phyloP scores from a whole-genome alignment of 2,797 vertebrate species.

The Gymnocypris eckloni region DNA sequence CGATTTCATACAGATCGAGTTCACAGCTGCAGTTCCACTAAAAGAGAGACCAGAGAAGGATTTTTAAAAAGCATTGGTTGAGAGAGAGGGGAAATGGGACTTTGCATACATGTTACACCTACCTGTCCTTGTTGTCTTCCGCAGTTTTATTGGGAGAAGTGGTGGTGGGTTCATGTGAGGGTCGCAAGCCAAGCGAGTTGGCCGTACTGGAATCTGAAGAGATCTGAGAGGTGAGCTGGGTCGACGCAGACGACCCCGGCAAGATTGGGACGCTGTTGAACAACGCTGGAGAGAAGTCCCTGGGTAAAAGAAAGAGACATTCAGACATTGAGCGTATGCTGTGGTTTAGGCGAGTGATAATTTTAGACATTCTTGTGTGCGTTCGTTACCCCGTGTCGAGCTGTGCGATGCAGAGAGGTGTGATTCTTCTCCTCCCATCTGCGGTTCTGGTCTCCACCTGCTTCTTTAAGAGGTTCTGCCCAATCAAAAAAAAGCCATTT shows the following conservation, averaged over 20 bases:
- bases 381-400: conserved; percentile 91
- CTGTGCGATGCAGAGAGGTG: conserved; percentile 96
- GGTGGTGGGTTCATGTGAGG: conserved; percentile 81
- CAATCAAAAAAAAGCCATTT: background rate
- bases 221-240: conserved; percentile 89
- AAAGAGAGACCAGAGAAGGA: background rate
- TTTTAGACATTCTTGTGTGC: conserved; percentile 33
- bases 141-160: conserved; percentile 79
- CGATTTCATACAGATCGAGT: conserved; percentile 74
- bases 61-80: too few species aligned
- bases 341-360: background rate
- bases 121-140: conserved; percentile 91
- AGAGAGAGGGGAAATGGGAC: background rate
- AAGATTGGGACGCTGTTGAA: conserved; percentile 98
- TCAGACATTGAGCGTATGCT: background rate
- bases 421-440: conserved; percentile 94
- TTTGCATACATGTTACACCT: background rate
- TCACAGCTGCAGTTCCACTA: conserved; percentile 66
- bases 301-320: conserved; percentile 61
- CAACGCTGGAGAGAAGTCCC: conserved; percentile 97
- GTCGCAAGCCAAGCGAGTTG: conserved; percentile 83
- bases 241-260: conserved; percentile 91
- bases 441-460: conserved; percentile 97
- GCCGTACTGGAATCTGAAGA: conserved; percentile 87
- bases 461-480: conserved; percentile 96